Evolutionary conservation across 2,113 vertebrate species (phyloP).

Genomic region (Mesembrinibis cayennensis): DNA sequence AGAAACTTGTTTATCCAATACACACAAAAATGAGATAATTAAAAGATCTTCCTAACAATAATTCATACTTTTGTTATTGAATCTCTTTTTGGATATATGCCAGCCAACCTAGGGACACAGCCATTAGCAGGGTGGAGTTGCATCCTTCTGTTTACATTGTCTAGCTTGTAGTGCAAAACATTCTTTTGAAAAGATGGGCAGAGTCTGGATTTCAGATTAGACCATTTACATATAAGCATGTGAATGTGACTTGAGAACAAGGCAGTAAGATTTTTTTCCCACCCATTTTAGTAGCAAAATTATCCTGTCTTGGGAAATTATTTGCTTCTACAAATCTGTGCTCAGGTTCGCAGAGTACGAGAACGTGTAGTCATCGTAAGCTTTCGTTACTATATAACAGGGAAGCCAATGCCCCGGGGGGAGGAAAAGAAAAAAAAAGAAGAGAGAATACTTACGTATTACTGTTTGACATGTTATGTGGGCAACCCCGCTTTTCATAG

Average conservation of each 20-base stretch:
- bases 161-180: neutral
- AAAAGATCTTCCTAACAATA: neutral
- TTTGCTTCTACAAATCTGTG: neutral
- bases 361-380: neutral
- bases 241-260: neutral
- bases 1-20: neutral
- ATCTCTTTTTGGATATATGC: conserved; percentile 14
- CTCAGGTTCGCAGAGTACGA: neutral
- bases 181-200: conserved; percentile 1
- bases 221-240: neutral
- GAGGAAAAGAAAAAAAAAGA: neutral
- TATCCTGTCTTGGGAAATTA: neutral
- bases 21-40: neutral
- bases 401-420: neutral
- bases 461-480: conserved; percentile 84
- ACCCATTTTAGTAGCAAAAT: neutral
- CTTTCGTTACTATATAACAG: neutral
- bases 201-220: neutral
- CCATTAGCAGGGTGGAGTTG: conserved; percentile 56
- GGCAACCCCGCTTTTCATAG: conserved; percentile 86
- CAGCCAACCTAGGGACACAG: neutral
- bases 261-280: neutral
- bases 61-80: conserved; percentile 11
- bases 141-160: conserved; percentile 55
- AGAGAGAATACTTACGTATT: conserved; percentile 81